Percentiles rank a stretch among this genome's conserved stretches.
Conservation (phyloP, 2,113 vertebrate genomes). For the Electrona antarctica region DNA sequence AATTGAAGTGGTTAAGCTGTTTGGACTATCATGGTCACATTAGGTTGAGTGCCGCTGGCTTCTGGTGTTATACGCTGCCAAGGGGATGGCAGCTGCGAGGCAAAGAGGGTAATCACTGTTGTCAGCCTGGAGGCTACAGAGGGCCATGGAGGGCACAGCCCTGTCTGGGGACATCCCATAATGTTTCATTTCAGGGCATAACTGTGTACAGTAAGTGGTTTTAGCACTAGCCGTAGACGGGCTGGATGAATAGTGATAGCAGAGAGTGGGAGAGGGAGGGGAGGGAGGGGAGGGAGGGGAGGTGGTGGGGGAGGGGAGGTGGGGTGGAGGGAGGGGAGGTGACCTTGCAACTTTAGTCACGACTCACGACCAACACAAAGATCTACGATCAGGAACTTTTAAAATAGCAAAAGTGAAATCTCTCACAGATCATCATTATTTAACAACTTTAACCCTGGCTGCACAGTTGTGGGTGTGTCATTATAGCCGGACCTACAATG, state of each 20-base stretch:
- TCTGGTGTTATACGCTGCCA: conserved; percentile 39
- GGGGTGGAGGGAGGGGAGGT: too few species aligned
- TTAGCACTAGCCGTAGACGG: conserved; percentile 22
- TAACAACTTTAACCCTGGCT: too few species aligned
- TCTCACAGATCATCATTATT: too few species aligned
- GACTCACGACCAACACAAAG: too few species aligned
- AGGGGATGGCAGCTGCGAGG: conserved; percentile 53
- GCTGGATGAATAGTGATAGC: conserved; percentile 39
- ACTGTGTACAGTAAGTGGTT: conserved; percentile 55
- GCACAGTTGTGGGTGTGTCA: too few species aligned
- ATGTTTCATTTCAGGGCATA: conserved; percentile 58
- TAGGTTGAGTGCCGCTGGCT: conserved; percentile 37
- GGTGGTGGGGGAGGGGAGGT: too few species aligned
- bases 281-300: too few species aligned
- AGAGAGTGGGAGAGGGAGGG: background rate
- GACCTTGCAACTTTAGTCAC: too few species aligned
- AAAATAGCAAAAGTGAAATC: too few species aligned
- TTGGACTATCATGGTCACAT: conserved; percentile 46
- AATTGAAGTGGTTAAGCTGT: conserved; percentile 26
- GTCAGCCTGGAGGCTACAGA: conserved; percentile 61
- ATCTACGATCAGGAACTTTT: too few species aligned
- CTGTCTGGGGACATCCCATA: conserved; percentile 54
- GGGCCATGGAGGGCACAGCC: conserved; percentile 51
- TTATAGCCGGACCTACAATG: too few species aligned
- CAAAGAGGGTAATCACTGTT: conserved; percentile 62